phyloP scores from a whole-genome alignment of 2,113 vertebrate species.

The Anguilla japonica region DNA sequence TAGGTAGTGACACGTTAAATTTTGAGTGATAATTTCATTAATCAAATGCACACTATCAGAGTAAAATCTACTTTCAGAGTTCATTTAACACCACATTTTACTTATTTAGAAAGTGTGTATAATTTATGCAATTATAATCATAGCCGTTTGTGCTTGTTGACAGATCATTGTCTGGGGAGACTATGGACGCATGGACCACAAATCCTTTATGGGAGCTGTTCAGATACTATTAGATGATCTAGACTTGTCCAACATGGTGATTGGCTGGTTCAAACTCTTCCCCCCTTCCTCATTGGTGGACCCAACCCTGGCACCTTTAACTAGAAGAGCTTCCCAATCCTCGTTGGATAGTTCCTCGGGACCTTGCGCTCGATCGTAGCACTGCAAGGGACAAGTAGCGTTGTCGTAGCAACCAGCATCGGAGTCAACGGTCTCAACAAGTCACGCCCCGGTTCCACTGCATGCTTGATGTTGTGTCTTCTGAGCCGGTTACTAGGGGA shows the following conservation, averaged over 20 bases:
- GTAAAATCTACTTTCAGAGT: too few species aligned
- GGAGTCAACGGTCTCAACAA: constrained; percentile 59
- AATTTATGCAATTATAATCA: neutral
- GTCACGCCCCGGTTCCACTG: constrained; percentile 81
- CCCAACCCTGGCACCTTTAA: constrained; percentile 93
- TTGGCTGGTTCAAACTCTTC: constrained; percentile 99
- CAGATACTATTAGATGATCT: constrained; percentile 97
- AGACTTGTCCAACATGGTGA: constrained; percentile 97
- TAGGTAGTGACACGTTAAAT: neutral
- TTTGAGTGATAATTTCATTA: neutral
- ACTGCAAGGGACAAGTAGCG: constrained; percentile 71
- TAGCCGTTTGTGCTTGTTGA: constrained; percentile 36
- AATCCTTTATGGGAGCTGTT: constrained; percentile 97
- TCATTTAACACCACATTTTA: too few species aligned
- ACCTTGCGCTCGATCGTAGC: constrained; percentile 86
- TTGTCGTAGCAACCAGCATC: constrained; percentile 78
- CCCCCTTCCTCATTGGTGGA: constrained; percentile 95
- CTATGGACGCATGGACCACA: constrained; percentile 98
- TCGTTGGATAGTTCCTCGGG: constrained; percentile 83
- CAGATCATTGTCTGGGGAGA: constrained; percentile 99
- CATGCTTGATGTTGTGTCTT: constrained; percentile 89
- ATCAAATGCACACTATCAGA: too few species aligned
- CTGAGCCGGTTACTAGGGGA: constrained; percentile 79
- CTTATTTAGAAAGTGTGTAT: too few species aligned
- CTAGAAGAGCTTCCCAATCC: constrained; percentile 87